Conservation (phyloP, 2,888 invertebrate species). For the Busseola fusca region DNA sequence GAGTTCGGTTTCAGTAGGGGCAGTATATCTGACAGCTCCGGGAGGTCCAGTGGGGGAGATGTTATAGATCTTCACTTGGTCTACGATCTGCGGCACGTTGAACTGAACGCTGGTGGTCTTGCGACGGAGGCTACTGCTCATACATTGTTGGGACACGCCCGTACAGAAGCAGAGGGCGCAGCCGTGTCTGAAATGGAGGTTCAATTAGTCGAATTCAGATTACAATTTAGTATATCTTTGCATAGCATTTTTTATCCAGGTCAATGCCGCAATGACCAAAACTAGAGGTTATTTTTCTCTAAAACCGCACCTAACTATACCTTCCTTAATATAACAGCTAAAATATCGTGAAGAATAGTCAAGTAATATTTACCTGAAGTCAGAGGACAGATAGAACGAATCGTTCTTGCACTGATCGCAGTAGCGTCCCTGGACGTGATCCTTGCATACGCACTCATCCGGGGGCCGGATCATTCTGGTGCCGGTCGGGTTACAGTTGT, state of each 20-base stretch:
- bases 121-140: constrained; percentile 93
- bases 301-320: neutral
- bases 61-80: constrained; percentile 77
- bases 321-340: neutral
- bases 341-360: neutral
- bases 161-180: constrained; percentile 99
- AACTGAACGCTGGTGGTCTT: constrained; percentile 83
- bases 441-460: constrained; percentile 83
- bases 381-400: constrained; percentile 94
- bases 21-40: constrained; percentile 74
- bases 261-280: neutral
- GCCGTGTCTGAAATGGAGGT: constrained; percentile 89
- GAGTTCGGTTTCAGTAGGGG: constrained; percentile 73
- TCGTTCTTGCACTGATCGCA: constrained; percentile 96
- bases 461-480: constrained; percentile 84
- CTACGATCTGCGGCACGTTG: constrained; percentile 79
- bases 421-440: constrained; percentile 92
- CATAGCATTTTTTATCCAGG: neutral
- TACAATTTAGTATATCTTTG: neutral
- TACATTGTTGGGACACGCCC: constrained; percentile 94
- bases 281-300: neutral
- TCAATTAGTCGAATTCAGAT: neutral
- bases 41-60: constrained; percentile 70
- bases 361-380: constrained; percentile 77
- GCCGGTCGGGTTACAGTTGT: constrained; percentile 93